Base-by-base conservation (phyloP, 2,797 vertebrate species). In the Taenioides sp. region DNA sequence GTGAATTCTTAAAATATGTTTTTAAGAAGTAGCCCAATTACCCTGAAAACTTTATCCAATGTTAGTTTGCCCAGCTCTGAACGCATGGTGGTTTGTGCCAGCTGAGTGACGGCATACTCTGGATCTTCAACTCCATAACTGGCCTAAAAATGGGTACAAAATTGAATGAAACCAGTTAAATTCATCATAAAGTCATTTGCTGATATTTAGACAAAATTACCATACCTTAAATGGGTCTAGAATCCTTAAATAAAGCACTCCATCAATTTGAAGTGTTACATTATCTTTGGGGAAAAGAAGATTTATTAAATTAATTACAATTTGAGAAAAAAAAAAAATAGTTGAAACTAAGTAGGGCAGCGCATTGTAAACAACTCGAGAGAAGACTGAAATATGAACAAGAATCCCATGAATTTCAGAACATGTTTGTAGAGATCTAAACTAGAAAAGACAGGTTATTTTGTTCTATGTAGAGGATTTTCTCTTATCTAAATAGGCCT, bases 121-220 rank as follows among this genome's bases (percentile, higher is more conserved):
- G 98, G 97, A 80, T 99, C 97, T 82, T 99, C 98, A 16, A 99
- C 98, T 4, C 97, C 98, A 0, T 99, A 99, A 81, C 97, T 99
- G 70, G 98, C 96, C 98, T 99, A 82, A n/a, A 11, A 84, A 76
- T 18, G 43, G 5, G 66, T 3, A 64, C 43, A 0, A 10, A 9
- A 57, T n/a, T 23, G 7, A 31, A 1, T 9, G 12, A 18, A 28
- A 60, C 1, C 0, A 61, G 2, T 11, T n/a, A 7, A 52, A 28
- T 28, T 1, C 9, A 7, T 14, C 54, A 1, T 7, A 22, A 10
- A 58, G 22, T 4, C 4, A 25, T 16, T 11, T 1, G 28, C 7
- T 17, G 25, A 28, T 59, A 1, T 59, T n/a, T 59, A 12, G 57
- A 43, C 0, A 23, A 10, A 12, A 37, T 43, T 27, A 52, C 18